Evolutionary conservation across 2,797 vertebrate genomes (phyloP).

Genomic region (Sebastes iracundus): DNA sequence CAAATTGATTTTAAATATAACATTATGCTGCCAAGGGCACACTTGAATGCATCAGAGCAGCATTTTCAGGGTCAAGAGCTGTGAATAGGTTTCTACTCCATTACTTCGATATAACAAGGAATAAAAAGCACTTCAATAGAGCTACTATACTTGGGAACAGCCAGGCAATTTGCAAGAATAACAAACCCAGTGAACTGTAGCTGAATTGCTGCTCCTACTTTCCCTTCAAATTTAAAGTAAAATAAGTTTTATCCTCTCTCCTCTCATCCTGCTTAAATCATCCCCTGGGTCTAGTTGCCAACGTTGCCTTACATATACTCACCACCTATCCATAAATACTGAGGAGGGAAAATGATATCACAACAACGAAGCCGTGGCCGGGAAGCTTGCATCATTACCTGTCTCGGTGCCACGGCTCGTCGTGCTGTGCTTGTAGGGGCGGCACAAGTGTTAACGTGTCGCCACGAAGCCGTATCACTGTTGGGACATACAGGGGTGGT

Average conservation of each 20-base stretch:
- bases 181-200: neutral
- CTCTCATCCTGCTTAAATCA: neutral
- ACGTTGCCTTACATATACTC: constrained; percentile 23
- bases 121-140: neutral
- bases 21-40: neutral
- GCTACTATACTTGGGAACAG: neutral
- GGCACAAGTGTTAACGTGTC: constrained; percentile 66
- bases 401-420: constrained; percentile 57
- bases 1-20: neutral
- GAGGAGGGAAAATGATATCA: constrained; percentile 54
- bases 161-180: neutral
- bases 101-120: constrained; percentile 2
- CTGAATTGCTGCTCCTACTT: neutral
- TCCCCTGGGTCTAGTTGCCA: constrained; percentile 8
- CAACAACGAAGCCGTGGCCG: constrained; percentile 32
- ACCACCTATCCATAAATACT: constrained; percentile 44
- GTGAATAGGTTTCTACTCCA: neutral
- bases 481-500: constrained; percentile 40
- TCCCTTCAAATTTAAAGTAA: neutral
- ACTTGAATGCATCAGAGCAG: neutral
- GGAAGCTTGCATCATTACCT: constrained; percentile 66
- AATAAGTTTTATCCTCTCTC: neutral
- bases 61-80: neutral
- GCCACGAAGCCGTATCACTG: constrained; percentile 45
- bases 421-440: constrained; percentile 27